Conservation (phyloP, 30 jellyfish, hydroid and myxozoan species). For the Cassiopea xamachana region DNA sequence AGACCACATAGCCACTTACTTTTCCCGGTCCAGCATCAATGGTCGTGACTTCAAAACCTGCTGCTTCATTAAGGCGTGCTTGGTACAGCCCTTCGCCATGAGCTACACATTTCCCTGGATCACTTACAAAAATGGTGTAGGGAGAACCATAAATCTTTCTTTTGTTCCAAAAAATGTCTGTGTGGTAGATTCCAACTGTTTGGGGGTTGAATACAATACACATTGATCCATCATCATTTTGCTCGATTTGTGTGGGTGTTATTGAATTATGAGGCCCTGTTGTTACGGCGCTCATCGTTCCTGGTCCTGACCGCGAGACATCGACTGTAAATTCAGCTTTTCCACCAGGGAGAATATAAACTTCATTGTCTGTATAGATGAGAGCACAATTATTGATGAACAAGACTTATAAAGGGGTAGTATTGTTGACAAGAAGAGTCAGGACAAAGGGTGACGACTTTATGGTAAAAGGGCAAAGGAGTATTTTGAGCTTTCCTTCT, state of each 20-base stretch:
- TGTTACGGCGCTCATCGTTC: slow-evolving; percentile 83
- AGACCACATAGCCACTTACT: slow-evolving; percentile 64
- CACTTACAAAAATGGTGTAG: slow-evolving; percentile 81
- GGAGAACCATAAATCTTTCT: slow-evolving; percentile 93
- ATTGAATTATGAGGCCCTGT: slow-evolving; percentile 79
- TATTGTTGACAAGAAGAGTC: no score
- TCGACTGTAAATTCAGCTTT: slow-evolving; percentile 80
- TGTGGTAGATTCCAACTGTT: slow-evolving; percentile 82
- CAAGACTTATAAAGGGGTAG: no score
- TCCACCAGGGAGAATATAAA: slow-evolving; percentile 77
- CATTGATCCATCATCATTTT: slow-evolving; percentile 76
- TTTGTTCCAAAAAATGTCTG: slow-evolving; percentile 82
- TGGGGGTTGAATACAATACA: slow-evolving; percentile 77
- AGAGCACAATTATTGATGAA: neutral
- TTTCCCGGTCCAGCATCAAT: slow-evolving; percentile 99
- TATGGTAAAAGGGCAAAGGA: no score
- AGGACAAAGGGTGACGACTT: no score
- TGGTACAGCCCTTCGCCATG: slow-evolving; percentile 93
- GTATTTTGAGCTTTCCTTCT: no score
- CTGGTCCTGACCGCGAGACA: slow-evolving; percentile 86
- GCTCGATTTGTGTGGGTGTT: slow-evolving; percentile 72
- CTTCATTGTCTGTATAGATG: slow-evolving; percentile 60
- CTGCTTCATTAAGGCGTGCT: slow-evolving; percentile 84
- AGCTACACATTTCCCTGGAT: slow-evolving; percentile 84
- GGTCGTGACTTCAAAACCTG: slow-evolving; percentile 85